phyloP scores from a whole-genome alignment of 2,113 vertebrate species.

The Pheucticus melanocephalus region DNA sequence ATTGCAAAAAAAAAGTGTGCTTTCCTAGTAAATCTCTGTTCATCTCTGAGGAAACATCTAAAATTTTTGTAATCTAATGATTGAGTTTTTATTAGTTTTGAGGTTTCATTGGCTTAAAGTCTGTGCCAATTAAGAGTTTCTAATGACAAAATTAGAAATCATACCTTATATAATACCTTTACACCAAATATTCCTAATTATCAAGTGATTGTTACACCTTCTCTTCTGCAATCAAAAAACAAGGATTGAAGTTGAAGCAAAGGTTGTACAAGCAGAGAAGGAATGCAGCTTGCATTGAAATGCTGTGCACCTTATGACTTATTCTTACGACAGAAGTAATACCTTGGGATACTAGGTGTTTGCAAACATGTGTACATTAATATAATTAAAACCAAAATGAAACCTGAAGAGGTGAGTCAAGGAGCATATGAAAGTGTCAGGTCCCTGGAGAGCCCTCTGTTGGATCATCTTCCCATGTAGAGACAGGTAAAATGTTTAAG shows the following conservation, averaged over 20 bases:
- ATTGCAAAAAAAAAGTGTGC: neutral
- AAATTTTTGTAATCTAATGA: neutral
- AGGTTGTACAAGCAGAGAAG: neutral
- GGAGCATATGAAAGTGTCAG: neutral
- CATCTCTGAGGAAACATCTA: neutral
- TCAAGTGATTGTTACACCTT: neutral
- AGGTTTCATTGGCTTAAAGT: neutral
- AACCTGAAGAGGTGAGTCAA: neutral
- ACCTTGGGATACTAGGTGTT: neutral
- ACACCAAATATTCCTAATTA: neutral
- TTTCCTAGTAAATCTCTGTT: neutral
- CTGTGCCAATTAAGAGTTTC: neutral
- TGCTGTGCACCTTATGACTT: neutral
- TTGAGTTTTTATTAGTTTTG: neutral
- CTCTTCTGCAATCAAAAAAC: neutral
- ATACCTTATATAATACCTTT: neutral
- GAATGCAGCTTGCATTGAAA: neutral
- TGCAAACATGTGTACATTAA: neutral
- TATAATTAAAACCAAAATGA: neutral
- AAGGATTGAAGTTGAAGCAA: neutral
- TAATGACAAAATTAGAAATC: neutral
- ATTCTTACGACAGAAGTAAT: neutral
- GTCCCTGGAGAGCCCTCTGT: neutral
- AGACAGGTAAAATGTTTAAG: neutral
- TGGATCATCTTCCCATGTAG: neutral